A percentile compares a stretch with the other conserved stretches of the same genome.
Evolutionary conservation across 2,113 vertebrate genomes (phyloP).

Genomic region (Seriola quinqueradiata): DNA sequence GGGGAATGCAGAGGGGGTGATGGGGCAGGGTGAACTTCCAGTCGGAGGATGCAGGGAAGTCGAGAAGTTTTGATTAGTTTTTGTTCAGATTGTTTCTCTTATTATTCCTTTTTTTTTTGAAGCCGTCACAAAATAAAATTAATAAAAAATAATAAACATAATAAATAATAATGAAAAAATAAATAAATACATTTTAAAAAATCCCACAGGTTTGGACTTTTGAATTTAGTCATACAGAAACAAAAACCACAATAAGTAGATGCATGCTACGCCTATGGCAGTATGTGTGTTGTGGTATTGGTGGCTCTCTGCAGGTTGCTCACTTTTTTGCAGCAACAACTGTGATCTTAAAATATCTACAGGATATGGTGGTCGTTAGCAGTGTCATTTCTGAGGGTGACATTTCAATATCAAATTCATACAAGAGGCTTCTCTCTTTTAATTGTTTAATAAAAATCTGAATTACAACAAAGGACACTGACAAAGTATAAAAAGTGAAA

Average conservation of each 20-base stretch:
- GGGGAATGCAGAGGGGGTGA: conserved; percentile 22
- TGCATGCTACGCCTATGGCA: too few species aligned
- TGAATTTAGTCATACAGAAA: background rate
- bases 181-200: too few species aligned
- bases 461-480: conserved; percentile 32
- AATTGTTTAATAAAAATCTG: conserved; percentile 71
- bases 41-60: conserved; percentile 1
- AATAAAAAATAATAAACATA: too few species aligned
- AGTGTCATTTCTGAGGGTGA: background rate
- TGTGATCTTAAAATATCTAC: conserved; percentile 41
- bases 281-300: background rate
- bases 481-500: conserved; percentile 60
- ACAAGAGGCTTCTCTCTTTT: conserved; percentile 6
- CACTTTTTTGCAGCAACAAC: conserved; percentile 21
- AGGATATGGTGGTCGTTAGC: conserved; percentile 31
- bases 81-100: background rate
- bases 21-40: conserved; percentile 36
- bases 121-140: background rate
- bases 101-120: background rate
- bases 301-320: conserved; percentile 7
- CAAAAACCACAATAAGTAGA: background rate
- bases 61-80: background rate
- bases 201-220: background rate
- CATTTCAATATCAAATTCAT: background rate
- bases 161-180: too few species aligned